Evolutionary conservation across 2,888 invertebrate species (phyloP).

Genomic region (Lymantria dispar): DNA sequence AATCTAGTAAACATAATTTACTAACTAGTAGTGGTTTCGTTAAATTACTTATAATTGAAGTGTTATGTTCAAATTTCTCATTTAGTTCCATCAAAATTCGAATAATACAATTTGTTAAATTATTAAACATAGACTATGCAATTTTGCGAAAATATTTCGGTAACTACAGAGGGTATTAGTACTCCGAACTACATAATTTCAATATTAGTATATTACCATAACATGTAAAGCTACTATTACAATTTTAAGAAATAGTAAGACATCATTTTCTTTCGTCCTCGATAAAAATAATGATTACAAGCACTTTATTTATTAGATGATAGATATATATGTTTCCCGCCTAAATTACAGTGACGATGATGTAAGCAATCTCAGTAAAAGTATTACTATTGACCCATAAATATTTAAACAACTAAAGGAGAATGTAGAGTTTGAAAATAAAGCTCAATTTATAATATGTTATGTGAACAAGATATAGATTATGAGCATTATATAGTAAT

Average conservation of each 20-base stretch:
- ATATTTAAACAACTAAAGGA: constrained; percentile 44
- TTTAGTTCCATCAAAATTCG: no score
- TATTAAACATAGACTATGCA: no score
- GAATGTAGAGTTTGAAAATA: constrained; percentile 11
- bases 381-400: constrained; percentile 70
- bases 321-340: constrained; percentile 61
- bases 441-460: neutral
- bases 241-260: neutral
- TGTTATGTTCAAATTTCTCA: no score
- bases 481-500: neutral
- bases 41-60: no score
- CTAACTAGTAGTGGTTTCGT: no score
- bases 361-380: constrained; percentile 66
- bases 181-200: no score
- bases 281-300: neutral
- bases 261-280: neutral
- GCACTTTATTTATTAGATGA: constrained; percentile 14
- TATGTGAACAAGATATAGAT: constrained; percentile 10
- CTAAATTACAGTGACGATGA: constrained; percentile 64
- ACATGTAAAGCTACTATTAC: neutral
- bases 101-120: no score
- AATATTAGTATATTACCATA: no score
- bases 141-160: no score
- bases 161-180: no score
- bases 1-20: no score